phyloP scores from a whole-genome alignment of 2,888 invertebrate species.

The Osmoderma eremita region DNA sequence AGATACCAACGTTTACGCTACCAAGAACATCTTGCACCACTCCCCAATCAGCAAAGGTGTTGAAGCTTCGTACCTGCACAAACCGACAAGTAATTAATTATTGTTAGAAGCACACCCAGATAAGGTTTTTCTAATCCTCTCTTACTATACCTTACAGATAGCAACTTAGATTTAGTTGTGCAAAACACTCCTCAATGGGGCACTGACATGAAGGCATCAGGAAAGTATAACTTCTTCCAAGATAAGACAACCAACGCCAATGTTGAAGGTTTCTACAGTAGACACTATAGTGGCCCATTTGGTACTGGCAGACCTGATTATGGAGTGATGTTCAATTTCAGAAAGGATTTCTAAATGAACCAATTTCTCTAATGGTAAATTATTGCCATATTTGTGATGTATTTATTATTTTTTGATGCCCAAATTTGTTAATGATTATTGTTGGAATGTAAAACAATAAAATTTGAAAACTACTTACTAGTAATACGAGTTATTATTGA shows the following conservation, averaged over 20 bases:
- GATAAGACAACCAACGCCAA: constrained; percentile 30
- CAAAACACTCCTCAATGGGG: constrained; percentile 26
- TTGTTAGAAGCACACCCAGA: no score
- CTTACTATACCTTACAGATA: constrained; percentile 19
- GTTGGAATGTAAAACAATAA: no score
- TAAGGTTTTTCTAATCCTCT: no score
- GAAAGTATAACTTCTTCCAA: constrained; percentile 39
- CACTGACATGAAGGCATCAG: constrained; percentile 33
- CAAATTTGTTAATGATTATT: no score
- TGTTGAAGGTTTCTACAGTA: constrained; percentile 20
- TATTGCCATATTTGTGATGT: no score
- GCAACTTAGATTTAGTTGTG: constrained; percentile 22
- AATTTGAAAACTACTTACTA: no score
- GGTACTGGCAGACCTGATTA: constrained; percentile 27
- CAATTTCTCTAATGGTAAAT: no score
- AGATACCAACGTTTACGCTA: constrained; percentile 30
- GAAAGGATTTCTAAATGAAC: neutral
- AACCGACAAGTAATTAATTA: constrained; percentile 23
- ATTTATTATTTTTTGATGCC: no score
- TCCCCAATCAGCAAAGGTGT: constrained; percentile 10
- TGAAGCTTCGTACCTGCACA: constrained; percentile 35
- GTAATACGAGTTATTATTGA: no score
- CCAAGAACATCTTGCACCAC: constrained; percentile 20
- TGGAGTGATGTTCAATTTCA: constrained; percentile 26
- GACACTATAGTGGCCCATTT: constrained; percentile 6